Conservation (phyloP, 2,797 vertebrate genomes). For the Anguilla marmorata region DNA sequence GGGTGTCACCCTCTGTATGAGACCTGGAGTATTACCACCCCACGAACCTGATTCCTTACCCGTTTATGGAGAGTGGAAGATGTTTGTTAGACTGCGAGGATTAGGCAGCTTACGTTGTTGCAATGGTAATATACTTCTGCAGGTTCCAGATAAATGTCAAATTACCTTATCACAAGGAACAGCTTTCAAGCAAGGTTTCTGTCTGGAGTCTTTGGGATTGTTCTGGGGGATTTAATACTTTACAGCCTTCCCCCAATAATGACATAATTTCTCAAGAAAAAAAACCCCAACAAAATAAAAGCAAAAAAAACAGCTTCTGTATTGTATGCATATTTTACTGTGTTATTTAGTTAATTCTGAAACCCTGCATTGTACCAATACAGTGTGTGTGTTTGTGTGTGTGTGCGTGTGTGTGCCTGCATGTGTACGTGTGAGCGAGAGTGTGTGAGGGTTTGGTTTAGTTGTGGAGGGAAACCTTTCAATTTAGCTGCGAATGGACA, state of each 20-base stretch:
- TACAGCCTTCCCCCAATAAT: constrained; percentile 80
- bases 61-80: constrained; percentile 96
- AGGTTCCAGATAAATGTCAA: constrained; percentile 88
- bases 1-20: constrained; percentile 76
- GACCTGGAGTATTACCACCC: constrained; percentile 73
- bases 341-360: constrained; percentile 24
- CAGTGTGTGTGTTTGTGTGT: neutral
- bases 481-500: no score
- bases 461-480: no score
- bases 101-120: constrained; percentile 98
- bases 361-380: constrained; percentile 16
- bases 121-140: constrained; percentile 96
- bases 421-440: neutral
- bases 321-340: constrained; percentile 38
- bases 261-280: constrained; percentile 67
- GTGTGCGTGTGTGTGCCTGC: neutral
- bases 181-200: constrained; percentile 81
- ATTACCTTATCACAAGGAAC: constrained; percentile 90
- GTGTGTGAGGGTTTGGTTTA: no score
- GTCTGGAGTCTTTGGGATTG: constrained; percentile 80
- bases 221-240: constrained; percentile 76
- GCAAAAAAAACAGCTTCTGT: constrained; percentile 8
- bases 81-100: constrained; percentile 97
- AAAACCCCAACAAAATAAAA: neutral
- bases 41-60: constrained; percentile 75